Percentiles rank a stretch among this genome's conserved stretches.
Conservation (phyloP, 2,113 vertebrate genomes). For the Petrocephalus microphthalmus region DNA sequence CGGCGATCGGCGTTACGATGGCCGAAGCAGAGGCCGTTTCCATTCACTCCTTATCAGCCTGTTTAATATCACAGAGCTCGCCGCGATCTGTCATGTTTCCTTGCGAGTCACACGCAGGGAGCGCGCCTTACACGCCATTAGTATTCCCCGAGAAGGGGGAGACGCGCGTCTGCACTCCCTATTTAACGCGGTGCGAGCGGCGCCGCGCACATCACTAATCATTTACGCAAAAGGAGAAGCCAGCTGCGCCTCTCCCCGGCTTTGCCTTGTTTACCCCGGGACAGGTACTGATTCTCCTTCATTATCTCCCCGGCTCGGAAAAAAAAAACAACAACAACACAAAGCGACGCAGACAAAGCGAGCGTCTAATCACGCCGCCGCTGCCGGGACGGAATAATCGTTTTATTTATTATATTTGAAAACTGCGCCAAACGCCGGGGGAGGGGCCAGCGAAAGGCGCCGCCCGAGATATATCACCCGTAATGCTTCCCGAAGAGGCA, state of each 20-base stretch:
- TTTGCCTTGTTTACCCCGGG: conserved; percentile 31
- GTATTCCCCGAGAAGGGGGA: conserved; percentile 4
- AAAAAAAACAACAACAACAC: conserved; percentile 1
- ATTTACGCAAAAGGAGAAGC: neutral
- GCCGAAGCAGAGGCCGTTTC: neutral
- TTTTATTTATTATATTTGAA: conserved; percentile 66
- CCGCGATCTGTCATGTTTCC: conserved; percentile 5
- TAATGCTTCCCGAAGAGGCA: conserved; percentile 71
- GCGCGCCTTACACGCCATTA: conserved; percentile 11
- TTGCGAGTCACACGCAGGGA: conserved; percentile 1
- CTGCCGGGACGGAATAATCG: conserved; percentile 45
- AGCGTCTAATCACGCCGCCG: conserved; percentile 26
- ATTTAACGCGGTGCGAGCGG: conserved; percentile 16
- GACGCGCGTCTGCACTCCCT: conserved; percentile 6
- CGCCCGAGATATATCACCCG: conserved; percentile 70
- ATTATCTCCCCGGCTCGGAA: conserved; percentile 34
- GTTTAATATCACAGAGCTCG: conserved; percentile 1
- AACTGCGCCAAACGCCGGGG: conserved; percentile 53
- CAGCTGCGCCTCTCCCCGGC: conserved; percentile 4
- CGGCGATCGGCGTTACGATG: neutral
- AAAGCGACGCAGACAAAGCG: neutral
- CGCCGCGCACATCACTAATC: conserved; percentile 11
- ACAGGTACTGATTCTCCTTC: conserved; percentile 35
- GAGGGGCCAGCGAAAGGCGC: conserved; percentile 67
- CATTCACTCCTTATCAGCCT: conserved; percentile 8